Conservation (phyloP, 2,888 invertebrate species). For the Neuroscelio doddi region DNA sequence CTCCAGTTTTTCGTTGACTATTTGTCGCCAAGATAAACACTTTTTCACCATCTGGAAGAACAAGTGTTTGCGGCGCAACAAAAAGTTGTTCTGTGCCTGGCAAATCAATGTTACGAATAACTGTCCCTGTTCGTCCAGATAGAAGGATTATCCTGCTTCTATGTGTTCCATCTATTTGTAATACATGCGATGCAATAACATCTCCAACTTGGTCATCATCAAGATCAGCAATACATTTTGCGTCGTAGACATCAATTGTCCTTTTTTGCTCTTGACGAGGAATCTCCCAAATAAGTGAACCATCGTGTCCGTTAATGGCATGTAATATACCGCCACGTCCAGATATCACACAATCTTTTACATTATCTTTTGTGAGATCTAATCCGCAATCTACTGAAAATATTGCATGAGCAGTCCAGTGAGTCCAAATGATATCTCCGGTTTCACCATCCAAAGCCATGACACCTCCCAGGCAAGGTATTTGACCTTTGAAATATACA, state of each 20-base stretch:
- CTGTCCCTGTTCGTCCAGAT: slow-evolving; percentile 80
- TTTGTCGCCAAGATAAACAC: slow-evolving; percentile 82
- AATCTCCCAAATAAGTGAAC: slow-evolving; percentile 79
- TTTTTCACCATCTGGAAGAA: slow-evolving; percentile 77
- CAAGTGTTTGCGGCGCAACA: slow-evolving; percentile 81
- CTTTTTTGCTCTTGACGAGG: slow-evolving; percentile 51
- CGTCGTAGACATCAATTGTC: slow-evolving; percentile 77
- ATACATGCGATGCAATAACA: slow-evolving; percentile 80
- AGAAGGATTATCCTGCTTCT: slow-evolving; percentile 80
- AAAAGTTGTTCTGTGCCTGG: slow-evolving; percentile 81
- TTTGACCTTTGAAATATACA: slow-evolving; percentile 78
- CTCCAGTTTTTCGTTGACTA: slow-evolving; percentile 81
- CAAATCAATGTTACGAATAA: slow-evolving; percentile 77
- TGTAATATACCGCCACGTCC: slow-evolving; percentile 81
- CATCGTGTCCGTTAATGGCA: slow-evolving; percentile 79
- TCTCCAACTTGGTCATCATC: slow-evolving; percentile 81
- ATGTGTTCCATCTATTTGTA: slow-evolving; percentile 72
- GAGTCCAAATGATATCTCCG: slow-evolving; percentile 83
- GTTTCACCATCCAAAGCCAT: slow-evolving; percentile 82
- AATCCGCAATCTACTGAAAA: slow-evolving; percentile 82
- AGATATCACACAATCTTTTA: slow-evolving; percentile 82
- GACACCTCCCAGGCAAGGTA: slow-evolving; percentile 83
- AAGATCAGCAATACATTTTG: slow-evolving; percentile 81
- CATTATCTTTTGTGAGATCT: slow-evolving; percentile 81
- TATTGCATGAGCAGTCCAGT: slow-evolving; percentile 82